phyloP scores from a whole-genome alignment of 2,797 vertebrate genomes.

The Spea hammondii region DNA sequence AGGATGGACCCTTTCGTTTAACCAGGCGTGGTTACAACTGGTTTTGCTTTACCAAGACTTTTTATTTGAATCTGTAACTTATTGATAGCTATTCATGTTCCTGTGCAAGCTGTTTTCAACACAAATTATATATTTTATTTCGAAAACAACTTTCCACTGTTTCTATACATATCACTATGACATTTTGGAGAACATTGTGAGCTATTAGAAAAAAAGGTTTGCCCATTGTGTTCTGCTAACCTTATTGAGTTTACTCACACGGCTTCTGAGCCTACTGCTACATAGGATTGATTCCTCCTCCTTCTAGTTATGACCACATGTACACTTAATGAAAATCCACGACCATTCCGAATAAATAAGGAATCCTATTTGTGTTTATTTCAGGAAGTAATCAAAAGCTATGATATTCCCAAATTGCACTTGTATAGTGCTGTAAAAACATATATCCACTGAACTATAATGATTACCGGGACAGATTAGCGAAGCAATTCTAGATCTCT shows the following conservation, averaged over 20 bases:
- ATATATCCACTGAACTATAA: background rate
- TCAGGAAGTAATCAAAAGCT: constrained; percentile 3
- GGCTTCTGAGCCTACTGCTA: background rate
- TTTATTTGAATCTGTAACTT: too few species aligned
- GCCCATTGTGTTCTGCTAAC: background rate
- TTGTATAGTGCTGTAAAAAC: background rate
- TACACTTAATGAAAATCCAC: constrained; percentile 11
- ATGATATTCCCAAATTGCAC: background rate
- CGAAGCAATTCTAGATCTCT: too few species aligned
- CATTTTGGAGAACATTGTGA: too few species aligned
- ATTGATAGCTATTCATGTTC: too few species aligned
- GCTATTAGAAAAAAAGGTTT: too few species aligned
- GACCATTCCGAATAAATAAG: constrained; percentile 17
- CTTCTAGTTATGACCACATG: constrained; percentile 20
- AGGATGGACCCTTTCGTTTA: too few species aligned
- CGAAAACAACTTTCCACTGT: too few species aligned
- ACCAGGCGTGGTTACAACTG: too few species aligned
- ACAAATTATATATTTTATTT: too few species aligned
- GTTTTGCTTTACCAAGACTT: too few species aligned
- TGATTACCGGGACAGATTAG: background rate
- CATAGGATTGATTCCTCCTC: constrained; percentile 24
- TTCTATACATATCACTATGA: too few species aligned
- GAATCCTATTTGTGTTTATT: constrained; percentile 8
- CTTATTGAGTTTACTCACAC: constrained; percentile 3
- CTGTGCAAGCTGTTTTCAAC: too few species aligned